Conservation (phyloP, 1,140 invertebrate species). For the Diorhabda elongata region DNA sequence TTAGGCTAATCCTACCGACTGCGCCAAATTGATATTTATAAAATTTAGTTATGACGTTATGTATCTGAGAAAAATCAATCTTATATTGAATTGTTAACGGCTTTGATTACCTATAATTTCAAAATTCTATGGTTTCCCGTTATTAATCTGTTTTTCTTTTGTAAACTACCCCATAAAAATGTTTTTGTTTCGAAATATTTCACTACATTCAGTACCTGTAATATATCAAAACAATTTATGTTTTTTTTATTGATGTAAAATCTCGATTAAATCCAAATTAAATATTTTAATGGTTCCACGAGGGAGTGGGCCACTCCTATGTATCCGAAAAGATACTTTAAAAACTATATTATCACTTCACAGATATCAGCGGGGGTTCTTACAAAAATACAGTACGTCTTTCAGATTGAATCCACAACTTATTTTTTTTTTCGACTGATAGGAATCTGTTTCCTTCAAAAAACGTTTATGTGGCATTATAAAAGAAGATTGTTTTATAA, state of each 20-base stretch:
- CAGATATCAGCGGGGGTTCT: slow-evolving; percentile 24
- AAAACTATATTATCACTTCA: slow-evolving; percentile 43
- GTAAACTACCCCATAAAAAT: no score
- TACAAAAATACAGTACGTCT: slow-evolving; percentile 22
- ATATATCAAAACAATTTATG: slow-evolving; percentile 40
- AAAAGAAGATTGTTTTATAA: no score
- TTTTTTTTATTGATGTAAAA: slow-evolving; percentile 41
- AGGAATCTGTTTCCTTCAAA: not conserved
- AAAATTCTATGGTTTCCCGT: no score
- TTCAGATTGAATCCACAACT: not conserved
- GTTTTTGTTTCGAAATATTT: slow-evolving; percentile 2
- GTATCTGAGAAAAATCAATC: no score
- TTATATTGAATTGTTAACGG: no score
- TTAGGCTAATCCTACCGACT: no score
- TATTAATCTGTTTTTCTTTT: no score
- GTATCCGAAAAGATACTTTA: slow-evolving; percentile 30
- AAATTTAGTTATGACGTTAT: no score
- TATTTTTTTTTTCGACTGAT: not conserved
- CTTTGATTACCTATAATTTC: no score
- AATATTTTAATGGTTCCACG: slow-evolving; percentile 40
- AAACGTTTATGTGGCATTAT: not conserved
- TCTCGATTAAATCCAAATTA: slow-evolving; percentile 42
- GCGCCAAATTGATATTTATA: no score
- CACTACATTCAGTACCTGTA: slow-evolving; percentile 6
- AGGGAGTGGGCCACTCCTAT: slow-evolving; percentile 30